Percentiles rank a stretch among this genome's conserved stretches.
Evolutionary conservation across 2,113 vertebrate genomes (phyloP).

Genomic region (Megaleporinus macrocephalus): DNA sequence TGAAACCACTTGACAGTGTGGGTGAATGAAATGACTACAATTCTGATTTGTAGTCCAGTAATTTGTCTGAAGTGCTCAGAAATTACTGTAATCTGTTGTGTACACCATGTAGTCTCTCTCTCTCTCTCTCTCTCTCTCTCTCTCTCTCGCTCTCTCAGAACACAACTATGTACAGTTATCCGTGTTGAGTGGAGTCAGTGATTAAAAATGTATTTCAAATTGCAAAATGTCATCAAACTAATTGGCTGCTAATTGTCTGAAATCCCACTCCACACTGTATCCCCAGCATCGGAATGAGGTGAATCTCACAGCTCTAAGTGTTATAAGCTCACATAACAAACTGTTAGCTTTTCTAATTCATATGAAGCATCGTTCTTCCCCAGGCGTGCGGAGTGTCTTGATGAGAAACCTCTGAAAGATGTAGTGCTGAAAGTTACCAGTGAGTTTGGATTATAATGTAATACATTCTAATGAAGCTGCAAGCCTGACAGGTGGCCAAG

Average conservation of each 20-base stretch:
- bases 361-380: not conserved
- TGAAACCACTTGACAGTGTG: no score
- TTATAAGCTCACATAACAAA: not conserved
- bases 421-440: not conserved
- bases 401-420: not conserved
- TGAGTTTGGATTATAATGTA: not conserved
- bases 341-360: not conserved
- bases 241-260: constrained; percentile 3
- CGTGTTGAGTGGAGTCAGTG: not conserved
- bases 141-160: not conserved
- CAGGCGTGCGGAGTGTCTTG: not conserved
- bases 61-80: not conserved
- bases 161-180: not conserved
- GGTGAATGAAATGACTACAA: not conserved
- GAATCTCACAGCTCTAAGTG: not conserved
- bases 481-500: not conserved
- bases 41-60: not conserved
- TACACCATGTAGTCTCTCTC: no score
- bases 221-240: not conserved
- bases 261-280: not conserved
- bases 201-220: not conserved
- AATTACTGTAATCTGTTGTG: no score
- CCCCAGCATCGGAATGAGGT: not conserved
- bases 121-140: not conserved
- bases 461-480: not conserved